Percentiles rank a stretch among this genome's conserved stretches.
These are phyloP conservation scores for Otolemur garnettii DNA, from an alignment of 2,113 vertebrate species.

Conservation along the genomic window DNA sequence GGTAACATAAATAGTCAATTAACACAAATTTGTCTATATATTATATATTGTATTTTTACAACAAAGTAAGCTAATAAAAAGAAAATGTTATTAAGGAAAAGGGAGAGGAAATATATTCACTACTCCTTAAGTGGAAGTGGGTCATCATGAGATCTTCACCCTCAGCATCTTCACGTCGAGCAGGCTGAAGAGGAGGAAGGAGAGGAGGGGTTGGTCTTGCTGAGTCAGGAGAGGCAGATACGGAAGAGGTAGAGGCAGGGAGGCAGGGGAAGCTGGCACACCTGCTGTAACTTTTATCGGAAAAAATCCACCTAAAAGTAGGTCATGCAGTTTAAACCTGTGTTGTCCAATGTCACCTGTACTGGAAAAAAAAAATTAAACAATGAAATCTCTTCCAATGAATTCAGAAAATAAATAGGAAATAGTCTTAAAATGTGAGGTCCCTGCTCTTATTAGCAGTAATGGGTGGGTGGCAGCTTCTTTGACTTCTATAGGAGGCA, in stretches of 20 bases:
- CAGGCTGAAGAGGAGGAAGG: background rate
- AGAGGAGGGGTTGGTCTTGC: background rate
- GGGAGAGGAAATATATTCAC: background rate
- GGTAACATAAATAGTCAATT: background rate
- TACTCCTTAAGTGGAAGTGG: background rate
- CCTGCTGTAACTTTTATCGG: background rate
- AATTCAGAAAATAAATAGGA: background rate
- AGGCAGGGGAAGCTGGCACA: background rate
- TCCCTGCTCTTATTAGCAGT: background rate
- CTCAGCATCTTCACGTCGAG: background rate
- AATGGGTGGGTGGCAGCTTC: background rate
- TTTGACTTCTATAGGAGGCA: background rate
- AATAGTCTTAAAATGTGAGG: background rate
- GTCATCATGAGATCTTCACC: background rate
- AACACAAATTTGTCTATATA: background rate
- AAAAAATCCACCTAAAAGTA: background rate
- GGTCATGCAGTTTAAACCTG: background rate
- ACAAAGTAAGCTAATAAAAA: background rate
- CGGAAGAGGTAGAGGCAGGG: background rate
- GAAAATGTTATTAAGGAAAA: background rate
- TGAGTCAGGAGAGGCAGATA: background rate
- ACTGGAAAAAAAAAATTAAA: background rate
- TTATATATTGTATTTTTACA: background rate
- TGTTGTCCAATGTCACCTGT: background rate
- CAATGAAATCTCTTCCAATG: background rate